phyloP scores from a whole-genome alignment of 1,140 invertebrate species.

The Drosophila nannoptera region DNA sequence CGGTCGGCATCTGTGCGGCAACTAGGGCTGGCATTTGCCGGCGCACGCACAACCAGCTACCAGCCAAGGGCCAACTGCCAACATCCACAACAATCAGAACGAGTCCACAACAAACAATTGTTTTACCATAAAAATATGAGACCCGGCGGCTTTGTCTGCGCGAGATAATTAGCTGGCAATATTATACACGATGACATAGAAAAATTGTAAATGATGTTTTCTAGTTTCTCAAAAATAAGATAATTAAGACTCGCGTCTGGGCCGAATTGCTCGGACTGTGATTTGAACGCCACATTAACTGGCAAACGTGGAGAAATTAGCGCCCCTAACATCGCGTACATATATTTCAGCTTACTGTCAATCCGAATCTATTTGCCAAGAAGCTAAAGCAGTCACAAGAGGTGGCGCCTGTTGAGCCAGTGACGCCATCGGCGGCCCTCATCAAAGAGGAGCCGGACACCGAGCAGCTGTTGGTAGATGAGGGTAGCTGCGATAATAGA shows the following conservation, averaged over 20 bases:
- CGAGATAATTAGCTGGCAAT: slow-evolving; percentile 75
- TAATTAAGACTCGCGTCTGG: slow-evolving; percentile 33
- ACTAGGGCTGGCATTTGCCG: background rate
- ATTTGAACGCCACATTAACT: slow-evolving; percentile 67
- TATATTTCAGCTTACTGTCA: slow-evolving; percentile 66
- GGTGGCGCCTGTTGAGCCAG: slow-evolving; percentile 18
- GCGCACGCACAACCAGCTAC: background rate
- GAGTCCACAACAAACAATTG: slow-evolving; percentile 47
- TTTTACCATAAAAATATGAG: slow-evolving; percentile 75
- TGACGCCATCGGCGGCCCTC: slow-evolving; percentile 22
- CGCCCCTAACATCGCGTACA: slow-evolving; percentile 36
- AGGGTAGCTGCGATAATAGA: slow-evolving; percentile 34
- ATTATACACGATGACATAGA: slow-evolving; percentile 55
- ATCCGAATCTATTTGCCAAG: slow-evolving; percentile 73
- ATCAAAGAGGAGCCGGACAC: slow-evolving; percentile 64
- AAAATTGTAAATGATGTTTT: slow-evolving; percentile 63
- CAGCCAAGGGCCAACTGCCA: background rate
- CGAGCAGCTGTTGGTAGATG: slow-evolving; percentile 42
- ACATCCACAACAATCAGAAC: background rate
- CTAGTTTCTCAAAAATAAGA: slow-evolving; percentile 32
- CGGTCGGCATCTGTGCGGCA: slow-evolving; percentile 35
- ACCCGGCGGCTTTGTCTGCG: slow-evolving; percentile 62
- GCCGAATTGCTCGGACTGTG: slow-evolving; percentile 10
- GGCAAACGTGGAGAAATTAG: slow-evolving; percentile 70
- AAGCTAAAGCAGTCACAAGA: slow-evolving; percentile 45